Base-by-base conservation (phyloP, 2,888 invertebrate genomes). In the Cataglyphis rosenhaueri region DNA sequence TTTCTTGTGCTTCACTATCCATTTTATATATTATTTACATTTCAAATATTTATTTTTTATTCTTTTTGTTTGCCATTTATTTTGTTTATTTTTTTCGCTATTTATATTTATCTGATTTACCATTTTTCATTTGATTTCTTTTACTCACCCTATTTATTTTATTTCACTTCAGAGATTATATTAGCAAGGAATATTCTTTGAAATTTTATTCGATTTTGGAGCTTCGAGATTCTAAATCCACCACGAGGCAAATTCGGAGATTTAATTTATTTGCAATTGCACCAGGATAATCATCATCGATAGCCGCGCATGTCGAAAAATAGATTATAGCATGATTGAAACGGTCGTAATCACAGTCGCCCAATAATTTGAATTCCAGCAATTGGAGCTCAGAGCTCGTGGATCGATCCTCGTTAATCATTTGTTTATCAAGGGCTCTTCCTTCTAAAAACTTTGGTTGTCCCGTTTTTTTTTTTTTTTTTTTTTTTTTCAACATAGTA, bases 191-290 rank as follows among this genome's bases (percentile, higher is more conserved):
- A 38, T 48, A 62, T 62, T 48, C 3, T 29, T 29, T 15, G 0
- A 48, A 65, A 25, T 38, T 44, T 12, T 9, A 10, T 78, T 78
- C 12, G 1, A 32, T 3, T 65, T 25, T n/a, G n/a, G 9, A 52
- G 55, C 3, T 66, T 52, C 9, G 52, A 38, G 52, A 41, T 9
- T 38, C 3, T 1, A 73, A 57, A 59, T 38, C 25, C 15, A 18
- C 12, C 0, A 41, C 10, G 21, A 10, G 18, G 9, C 3, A 32
- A 10, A 25, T 57, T 57, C 32, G 6, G 8, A 29, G 12, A 4
- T 18, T 55, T 21, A 32, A 70, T 70, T 78, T 59, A 78, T 57
- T 68, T 32, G 21, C 41, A 57, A 68, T 78, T 68, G 29, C 29
- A 32, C 8, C 70, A 18, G 32, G 57, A 68, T 68, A 78, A 78